Evolutionary conservation across 2,888 invertebrate genomes (phyloP).

Genomic region (Anthoptus insignis): DNA sequence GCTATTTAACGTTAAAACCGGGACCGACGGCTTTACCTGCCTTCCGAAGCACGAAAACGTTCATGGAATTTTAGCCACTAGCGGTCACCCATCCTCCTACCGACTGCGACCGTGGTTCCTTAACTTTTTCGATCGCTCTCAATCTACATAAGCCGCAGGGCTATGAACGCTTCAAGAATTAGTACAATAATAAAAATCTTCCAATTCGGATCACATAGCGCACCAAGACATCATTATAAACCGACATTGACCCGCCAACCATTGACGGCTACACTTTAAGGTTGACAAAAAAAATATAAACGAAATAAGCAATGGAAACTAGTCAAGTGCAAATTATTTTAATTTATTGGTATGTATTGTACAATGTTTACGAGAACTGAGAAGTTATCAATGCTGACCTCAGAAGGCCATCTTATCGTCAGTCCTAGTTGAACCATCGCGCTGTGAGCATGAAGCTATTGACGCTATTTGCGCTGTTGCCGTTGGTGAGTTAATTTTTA

Average conservation of each 20-base stretch:
- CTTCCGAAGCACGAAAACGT: no score
- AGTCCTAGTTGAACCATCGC: constrained; percentile 62
- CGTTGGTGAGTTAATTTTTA: constrained; percentile 58
- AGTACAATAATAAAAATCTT: constrained; percentile 8
- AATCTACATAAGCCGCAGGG: no score
- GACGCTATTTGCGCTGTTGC: constrained; percentile 59
- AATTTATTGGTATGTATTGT: constrained; percentile 1
- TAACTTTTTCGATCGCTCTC: no score
- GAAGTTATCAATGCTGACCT: constrained; percentile 50
- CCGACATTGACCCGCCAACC: constrained; percentile 15
- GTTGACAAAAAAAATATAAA: background rate
- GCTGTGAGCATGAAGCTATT: constrained; percentile 63
- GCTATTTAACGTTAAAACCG: no score
- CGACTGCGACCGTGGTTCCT: no score
- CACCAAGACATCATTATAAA: background rate
- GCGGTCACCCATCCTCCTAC: no score
- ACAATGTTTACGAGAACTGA: constrained; percentile 49
- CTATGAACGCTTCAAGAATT: no score
- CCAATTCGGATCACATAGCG: background rate
- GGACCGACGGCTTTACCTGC: no score
- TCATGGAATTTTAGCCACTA: no score
- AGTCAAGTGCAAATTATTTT: constrained; percentile 11
- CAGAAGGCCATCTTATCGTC: constrained; percentile 45
- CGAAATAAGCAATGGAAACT: constrained; percentile 12
- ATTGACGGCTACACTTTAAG: background rate